Conservation (phyloP, 2,888 invertebrate species). For the Phorcus lineatus region DNA sequence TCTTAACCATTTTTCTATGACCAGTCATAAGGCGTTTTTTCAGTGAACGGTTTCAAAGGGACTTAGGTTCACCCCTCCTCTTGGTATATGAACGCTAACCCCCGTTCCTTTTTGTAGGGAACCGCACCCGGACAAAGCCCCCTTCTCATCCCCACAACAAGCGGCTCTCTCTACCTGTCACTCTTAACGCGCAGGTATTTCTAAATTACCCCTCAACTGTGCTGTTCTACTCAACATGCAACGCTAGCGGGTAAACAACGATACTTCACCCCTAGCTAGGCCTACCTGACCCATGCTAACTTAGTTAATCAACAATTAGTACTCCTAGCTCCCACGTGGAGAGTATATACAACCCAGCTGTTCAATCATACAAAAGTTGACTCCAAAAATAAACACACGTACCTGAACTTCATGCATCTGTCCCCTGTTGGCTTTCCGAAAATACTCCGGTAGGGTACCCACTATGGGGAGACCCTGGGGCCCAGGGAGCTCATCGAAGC, state of each 20-base stretch:
- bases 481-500: constrained; percentile 67
- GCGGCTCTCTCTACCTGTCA: neutral
- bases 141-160: neutral
- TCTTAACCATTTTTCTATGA: too few relatives aligned
- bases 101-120: constrained; percentile 13
- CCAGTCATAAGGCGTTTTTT: too few relatives aligned
- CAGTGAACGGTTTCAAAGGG: neutral
- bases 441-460: constrained; percentile 71
- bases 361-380: neutral
- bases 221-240: neutral
- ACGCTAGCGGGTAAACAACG: neutral
- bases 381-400: constrained; percentile 32
- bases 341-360: neutral
- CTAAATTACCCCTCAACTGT: neutral
- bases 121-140: constrained; percentile 5
- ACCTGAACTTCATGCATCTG: constrained; percentile 72
- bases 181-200: neutral
- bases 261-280: neutral
- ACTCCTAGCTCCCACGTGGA: neutral
- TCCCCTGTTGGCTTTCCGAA: constrained; percentile 68
- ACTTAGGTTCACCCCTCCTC: neutral
- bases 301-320: constrained; percentile 20
- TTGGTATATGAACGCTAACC: neutral
- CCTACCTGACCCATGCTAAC: neutral
- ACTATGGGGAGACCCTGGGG: constrained; percentile 69